Evolutionary conservation across 2,113 vertebrate genomes (phyloP), one percentile per base, ranked within the genome.

Genomic region (Opisthocomus hoazin): DNA sequence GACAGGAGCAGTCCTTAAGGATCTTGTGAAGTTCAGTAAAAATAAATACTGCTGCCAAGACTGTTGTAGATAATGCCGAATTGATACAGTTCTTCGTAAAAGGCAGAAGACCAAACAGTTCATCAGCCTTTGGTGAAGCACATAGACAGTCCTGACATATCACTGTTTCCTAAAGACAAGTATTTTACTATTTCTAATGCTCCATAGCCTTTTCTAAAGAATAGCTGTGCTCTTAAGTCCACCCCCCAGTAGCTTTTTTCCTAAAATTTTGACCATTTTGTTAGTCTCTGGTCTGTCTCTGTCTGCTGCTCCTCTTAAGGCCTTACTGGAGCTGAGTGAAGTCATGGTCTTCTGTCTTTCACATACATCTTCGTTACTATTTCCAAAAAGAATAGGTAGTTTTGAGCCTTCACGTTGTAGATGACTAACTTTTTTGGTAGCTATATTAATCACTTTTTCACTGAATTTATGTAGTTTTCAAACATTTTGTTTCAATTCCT

Each of bases 401-500:
- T 84, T 63, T 48, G 48, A 63, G 48, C 5, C 24, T 84, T 13
- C 2, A 1, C 34, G 23, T 12, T 87, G 20, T 13, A 48, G 14
- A 10, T 46, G 27, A 41, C 21, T 18, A 75, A 34, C 12, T 79
- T 27, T 79, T 65, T 57, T 45, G 34, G 17, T 9, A 11, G 26
- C 19, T 32, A 10, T 48, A 32, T 50, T n/a, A 24, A 64, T 54
- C 13, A 64, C 7, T 46, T 32, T 63, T 82, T 34, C 8, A 15
- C 3, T 48, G 21, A n/a, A 16, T 79, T 86, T 45, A 6, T 18
- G 11, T 39, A 69, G 24, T 6, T 77, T 15, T 46, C 12, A 57
- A 16, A 54, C 51, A n/a, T 11, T 0, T 2, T 10, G 5, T 15
- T 10, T 36, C 21, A 11, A 2, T 64, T 69, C 46, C 16, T 66